Conservation (phyloP, 2,797 vertebrate species). For the Clarias platycephalus region DNA sequence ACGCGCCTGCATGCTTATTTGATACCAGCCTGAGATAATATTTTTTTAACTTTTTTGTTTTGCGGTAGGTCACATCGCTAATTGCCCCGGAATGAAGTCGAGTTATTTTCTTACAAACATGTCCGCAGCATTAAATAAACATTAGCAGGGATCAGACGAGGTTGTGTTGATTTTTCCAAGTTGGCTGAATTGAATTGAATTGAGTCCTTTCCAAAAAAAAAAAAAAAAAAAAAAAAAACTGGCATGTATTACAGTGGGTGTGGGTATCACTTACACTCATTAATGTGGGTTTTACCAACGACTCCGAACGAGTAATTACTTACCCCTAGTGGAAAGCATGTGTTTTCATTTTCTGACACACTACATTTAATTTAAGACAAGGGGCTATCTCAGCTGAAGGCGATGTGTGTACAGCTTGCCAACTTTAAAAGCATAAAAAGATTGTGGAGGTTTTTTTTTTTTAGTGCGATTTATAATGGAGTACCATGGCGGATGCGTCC, state of each 20-base stretch:
- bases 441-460: background rate
- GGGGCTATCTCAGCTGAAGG: background rate
- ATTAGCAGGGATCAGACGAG: background rate
- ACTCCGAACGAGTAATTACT: constrained; percentile 8
- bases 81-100: constrained; percentile 1
- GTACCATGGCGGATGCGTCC: background rate
- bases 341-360: constrained; percentile 8
- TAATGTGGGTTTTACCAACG: background rate
- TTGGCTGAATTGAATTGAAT: background rate
- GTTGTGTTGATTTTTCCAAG: constrained; percentile 7
- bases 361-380: background rate
- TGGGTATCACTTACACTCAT: constrained; percentile 6
- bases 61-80: background rate
- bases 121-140: constrained; percentile 31
- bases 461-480: background rate
- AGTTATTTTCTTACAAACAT: background rate
- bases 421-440: background rate
- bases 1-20: background rate
- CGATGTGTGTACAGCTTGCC: background rate
- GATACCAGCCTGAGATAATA: background rate
- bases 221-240: background rate
- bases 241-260: constrained; percentile 6
- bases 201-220: background rate
- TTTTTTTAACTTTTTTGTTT: background rate
- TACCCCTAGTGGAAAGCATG: background rate